Percentiles rank a stretch among this genome's conserved stretches.
Conservation (phyloP, 2,113 vertebrate genomes). For the Paralichthys olivaceus region DNA sequence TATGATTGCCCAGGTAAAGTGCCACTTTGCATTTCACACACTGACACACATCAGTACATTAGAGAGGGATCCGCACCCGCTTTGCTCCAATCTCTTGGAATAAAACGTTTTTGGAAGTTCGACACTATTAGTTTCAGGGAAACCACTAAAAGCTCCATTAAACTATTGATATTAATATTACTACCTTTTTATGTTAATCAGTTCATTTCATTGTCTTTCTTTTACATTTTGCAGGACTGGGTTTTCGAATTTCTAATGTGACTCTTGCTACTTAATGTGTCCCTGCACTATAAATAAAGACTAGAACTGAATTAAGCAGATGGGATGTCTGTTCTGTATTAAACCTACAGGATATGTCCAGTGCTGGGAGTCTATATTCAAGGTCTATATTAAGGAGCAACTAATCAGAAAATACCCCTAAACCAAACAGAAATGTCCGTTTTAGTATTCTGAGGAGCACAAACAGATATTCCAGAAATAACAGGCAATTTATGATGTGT, state of each 20-base stretch:
- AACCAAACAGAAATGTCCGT: conserved; percentile 18
- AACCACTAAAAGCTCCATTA: conserved; percentile 30
- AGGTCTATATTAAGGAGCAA: conserved; percentile 58
- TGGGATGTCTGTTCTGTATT: conserved; percentile 56
- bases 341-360: conserved; percentile 33
- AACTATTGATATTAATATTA: conserved; percentile 16
- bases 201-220: background rate
- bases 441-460: conserved; percentile 16
- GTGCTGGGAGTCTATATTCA: conserved; percentile 17
- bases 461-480: conserved; percentile 47
- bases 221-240: conserved; percentile 1
- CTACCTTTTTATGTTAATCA: conserved; percentile 3
- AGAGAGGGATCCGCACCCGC: conserved; percentile 20
- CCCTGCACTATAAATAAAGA: conserved; percentile 50
- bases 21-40: conserved; percentile 51
- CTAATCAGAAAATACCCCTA: conserved; percentile 49
- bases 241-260: conserved; percentile 20
- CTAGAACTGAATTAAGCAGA: conserved; percentile 46
- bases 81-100: conserved; percentile 41
- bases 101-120: conserved; percentile 31
- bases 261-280: conserved; percentile 30
- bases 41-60: conserved; percentile 46
- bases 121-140: conserved; percentile 20
- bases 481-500: conserved; percentile 50
- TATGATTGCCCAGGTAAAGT: conserved; percentile 37